Conservation (phyloP, 64 coral and sea anemone genomes). For the Actinia equina region DNA sequence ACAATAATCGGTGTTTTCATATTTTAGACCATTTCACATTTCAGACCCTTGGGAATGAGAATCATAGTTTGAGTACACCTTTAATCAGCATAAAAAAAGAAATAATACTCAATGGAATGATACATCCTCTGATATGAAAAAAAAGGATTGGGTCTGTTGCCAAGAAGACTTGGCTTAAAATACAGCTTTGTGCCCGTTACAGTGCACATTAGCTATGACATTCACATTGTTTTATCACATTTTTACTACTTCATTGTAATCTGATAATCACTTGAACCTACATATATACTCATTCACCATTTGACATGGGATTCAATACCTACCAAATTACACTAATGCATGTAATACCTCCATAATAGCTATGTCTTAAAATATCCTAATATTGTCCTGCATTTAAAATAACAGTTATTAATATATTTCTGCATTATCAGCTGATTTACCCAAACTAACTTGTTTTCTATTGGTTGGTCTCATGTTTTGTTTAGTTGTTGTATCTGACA, state of each 20-base stretch:
- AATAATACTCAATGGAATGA: no score
- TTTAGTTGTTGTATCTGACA: conserved; percentile 28
- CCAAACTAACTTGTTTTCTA: not conserved
- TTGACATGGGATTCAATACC: not conserved
- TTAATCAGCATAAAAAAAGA: no score
- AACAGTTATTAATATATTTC: not conserved
- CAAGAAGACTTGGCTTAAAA: no score
- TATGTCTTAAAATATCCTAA: conserved; percentile 3
- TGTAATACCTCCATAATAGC: not conserved
- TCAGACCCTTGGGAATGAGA: no score
- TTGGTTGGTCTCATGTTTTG: conserved; percentile 17
- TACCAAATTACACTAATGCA: not conserved
- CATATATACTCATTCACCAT: not conserved
- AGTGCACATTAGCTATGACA: not conserved
- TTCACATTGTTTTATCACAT: not conserved
- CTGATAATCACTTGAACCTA: not conserved
- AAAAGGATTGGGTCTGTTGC: no score
- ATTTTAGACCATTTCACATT: no score
- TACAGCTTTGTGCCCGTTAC: not conserved
- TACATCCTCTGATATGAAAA: no score
- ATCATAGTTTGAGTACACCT: no score
- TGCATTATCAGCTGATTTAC: not conserved
- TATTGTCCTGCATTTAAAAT: not conserved
- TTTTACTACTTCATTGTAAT: not conserved
- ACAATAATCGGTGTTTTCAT: no score